Evolutionary conservation across 2,797 vertebrate species (phyloP), one percentile per base, ranked within the genome.

Genomic region (Momotus momota): DNA sequence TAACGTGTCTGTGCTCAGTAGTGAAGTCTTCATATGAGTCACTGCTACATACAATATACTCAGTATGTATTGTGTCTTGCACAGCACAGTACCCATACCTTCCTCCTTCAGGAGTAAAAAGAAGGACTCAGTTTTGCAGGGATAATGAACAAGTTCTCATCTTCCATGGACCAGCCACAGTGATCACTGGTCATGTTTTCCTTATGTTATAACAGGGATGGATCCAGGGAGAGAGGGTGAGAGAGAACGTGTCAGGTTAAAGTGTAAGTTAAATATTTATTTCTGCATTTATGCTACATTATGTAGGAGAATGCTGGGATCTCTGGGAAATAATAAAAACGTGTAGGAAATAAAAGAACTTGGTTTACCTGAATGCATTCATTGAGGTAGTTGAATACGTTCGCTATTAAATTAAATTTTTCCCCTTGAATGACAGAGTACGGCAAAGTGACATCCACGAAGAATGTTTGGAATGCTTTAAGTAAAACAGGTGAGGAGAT

Each of bases 381-480:
- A 27, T 96, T 70, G 69, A 98, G 97, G 92, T 99, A 99, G 97
- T 98, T 99, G 97, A 99, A 99, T 93, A 98, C 97, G 0, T 97
- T 98, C 80, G 98, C 98, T 94, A 98, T 98, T 77, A 99, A 97
- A 7, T 98, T 98, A 62, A 99, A 99, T 52, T 92, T 97, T 94
- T 99, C 99, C n/a, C 98, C 98, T 86, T 95, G 97, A 95, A 98
- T 95, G 69, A 99, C 96, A 1, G 99, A 99, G 90, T 98, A 99
- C 2, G 99, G 99, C 25, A 98, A 45, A 3, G 98, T 97, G 21
- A 98, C 94, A 12, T 98, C 98, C 92, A 99, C 95, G 41, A 99
- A 99, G 97, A 99, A 99, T 0, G 98, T 97, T 81, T 98, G 98
- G 95, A 98, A 99, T 43, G 96, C 98, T 5, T 84, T 98, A 67